These are phyloP conservation scores for Cantharis lateralis DNA, from an alignment of 2,888 invertebrate genomes.

Conservation along the genomic window DNA sequence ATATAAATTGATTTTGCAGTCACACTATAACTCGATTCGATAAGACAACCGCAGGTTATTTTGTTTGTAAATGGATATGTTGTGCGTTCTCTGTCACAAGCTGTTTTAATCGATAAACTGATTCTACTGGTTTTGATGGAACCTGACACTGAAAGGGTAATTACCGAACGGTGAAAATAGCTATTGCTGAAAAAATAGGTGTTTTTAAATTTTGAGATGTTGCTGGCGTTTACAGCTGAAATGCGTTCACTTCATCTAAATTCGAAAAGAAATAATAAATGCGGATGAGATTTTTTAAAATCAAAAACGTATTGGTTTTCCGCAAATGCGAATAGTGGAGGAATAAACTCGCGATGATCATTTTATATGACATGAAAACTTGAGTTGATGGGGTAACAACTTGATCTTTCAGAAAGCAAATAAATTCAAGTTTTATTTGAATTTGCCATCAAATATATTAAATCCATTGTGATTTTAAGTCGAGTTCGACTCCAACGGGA, in stretches of 20 bases:
- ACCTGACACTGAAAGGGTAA: too few species aligned
- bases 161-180: too few species aligned
- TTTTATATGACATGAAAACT: not conserved
- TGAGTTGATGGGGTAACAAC: not conserved
- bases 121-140: too few species aligned
- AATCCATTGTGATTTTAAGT: not conserved
- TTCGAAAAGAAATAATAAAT: not conserved
- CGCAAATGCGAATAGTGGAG: not conserved
- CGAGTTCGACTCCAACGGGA: not conserved
- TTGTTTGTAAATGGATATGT: too few species aligned
- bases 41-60: too few species aligned
- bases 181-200: too few species aligned
- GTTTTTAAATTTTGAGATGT: not conserved
- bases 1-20: too few species aligned
- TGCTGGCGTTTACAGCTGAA: not conserved
- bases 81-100: too few species aligned
- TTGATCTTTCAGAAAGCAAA: not conserved
- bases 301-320: not conserved
- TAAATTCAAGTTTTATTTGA: not conserved
- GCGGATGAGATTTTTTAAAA: not conserved
- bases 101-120: too few species aligned
- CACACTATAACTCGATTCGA: too few species aligned
- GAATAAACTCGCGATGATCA: not conserved
- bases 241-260: not conserved
- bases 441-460: not conserved